Evolutionary conservation across 2,888 invertebrate genomes (phyloP), one percentile per base, ranked within the genome.

Genomic region (Tiliacea aurago): DNA sequence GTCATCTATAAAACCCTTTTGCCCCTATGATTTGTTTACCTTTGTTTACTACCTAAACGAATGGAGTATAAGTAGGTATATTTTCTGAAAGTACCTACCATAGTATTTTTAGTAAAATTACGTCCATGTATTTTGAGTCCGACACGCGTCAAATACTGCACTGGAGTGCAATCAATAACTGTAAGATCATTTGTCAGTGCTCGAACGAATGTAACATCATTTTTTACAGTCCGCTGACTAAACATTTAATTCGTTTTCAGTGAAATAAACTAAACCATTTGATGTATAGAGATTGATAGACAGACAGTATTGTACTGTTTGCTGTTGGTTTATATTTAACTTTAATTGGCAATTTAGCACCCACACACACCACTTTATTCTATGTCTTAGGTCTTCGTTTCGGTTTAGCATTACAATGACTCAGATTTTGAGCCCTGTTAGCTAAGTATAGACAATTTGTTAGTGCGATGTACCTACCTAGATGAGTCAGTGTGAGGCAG

Each of bases 141-240:
- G 33, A 33, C 45, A 43, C 23, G 66, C 41, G 67, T 67, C 63
- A 67, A 64, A 73, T 65, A 72, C 47, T 69, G 64, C 20, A 76
- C 41, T 70, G n/a, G 71, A 51, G 58, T 66, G 76, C 64, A 81
- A 81, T 81, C 77, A 77, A 77, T 71, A 77, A 55, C 61, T 65
- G 77, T 65, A 20, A 73, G 49, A 43, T 43, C 56, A 74, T 81
- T 81, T 77, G 64, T 81, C 81, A 77, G 73, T 70, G 73, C 33
- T 65, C 68, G 43, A 10, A 73, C 41, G 61, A 77, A 81, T 68
- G 70, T 69, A 55, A 73, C 70, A 61, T 70, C 33, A 81, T 81
- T 81, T 81, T 80, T 73, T 62, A 77, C 67, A 65, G 70, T 62
- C 47, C 37, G 43, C 67, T 68, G 64, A 68, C 73, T 65, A 58